Evolutionary conservation across 2,113 vertebrate genomes (phyloP), one percentile per base, ranked within the genome.

Genomic region (Falco punctatus): DNA sequence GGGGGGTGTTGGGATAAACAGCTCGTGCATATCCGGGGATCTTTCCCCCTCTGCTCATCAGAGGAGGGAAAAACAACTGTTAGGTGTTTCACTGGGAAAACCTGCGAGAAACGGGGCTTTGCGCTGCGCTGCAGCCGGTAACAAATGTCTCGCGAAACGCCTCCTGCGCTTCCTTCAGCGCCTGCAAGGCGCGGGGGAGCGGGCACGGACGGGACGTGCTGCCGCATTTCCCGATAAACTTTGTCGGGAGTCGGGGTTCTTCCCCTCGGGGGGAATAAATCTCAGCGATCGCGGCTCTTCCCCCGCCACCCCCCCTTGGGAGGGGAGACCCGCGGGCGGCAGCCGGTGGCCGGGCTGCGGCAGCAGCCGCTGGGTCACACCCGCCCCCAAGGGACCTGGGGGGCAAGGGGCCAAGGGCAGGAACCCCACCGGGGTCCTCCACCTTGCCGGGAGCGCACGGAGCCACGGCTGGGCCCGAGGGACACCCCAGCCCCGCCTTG

Each of bases 381-480:
- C 42, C 32, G 64, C 23, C 59, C 72, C 74, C 27, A 22, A 14
- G 33, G 20, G 7, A 72, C 51, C 8, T 12, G 16, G n/a, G 33
- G 27, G 7, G 5, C 44, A 44, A 62, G 22, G 14, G 17, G 5
- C 19, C 8, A 26, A 74, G 19, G 42, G 11, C 38, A 11, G 7
- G 52, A 40, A 65, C 11, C n/a, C 16, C 13, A 2, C 4, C 4
- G 10, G 6, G 5, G 8, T 35, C 13, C 52, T 8, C 3, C 48
- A 3, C 48, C 15, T 44, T 30, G 30, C 23, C 2, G 1, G 9
- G n/a, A 49, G 46, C 3, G 6, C 17, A 6, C 4, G 42, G 48
- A 69, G 38, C 35, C 5, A 22, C 62, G 2, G 22, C 48, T 24
- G 51, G 11, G 21, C 18, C 19, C 18, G 4, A 73, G 26, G 5